Percentiles rank a stretch among this genome's conserved stretches.
Conservation (phyloP, 1,140 invertebrate genomes). For the Pygmarrhopalites habei region DNA sequence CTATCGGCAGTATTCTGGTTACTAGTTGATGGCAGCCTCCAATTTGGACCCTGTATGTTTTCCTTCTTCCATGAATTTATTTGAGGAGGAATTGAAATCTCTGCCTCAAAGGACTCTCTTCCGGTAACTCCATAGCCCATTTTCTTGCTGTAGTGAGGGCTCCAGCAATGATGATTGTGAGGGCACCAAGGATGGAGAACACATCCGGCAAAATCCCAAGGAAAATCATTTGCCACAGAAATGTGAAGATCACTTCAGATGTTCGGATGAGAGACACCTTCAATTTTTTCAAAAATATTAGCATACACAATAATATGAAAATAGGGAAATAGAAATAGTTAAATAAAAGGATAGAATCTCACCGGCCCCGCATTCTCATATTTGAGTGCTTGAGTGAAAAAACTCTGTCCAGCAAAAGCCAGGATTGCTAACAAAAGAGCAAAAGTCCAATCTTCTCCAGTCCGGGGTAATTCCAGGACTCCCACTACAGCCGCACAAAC, state of each 20-base stretch:
- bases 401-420: constrained; percentile 24
- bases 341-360: no score
- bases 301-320: constrained; percentile 25
- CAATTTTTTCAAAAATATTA: no score
- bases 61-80: not conserved
- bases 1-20: no score
- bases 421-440: constrained; percentile 12
- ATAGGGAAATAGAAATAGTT: constrained; percentile 13
- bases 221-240: constrained; percentile 20
- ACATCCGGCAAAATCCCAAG: constrained; percentile 4
- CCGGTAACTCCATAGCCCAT: not conserved
- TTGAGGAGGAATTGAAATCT: not conserved
- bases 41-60: not conserved
- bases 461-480: constrained; percentile 17
- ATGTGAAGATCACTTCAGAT: constrained; percentile 13
- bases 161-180: not conserved
- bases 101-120: not conserved
- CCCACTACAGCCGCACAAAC: not conserved
- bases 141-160: not conserved
- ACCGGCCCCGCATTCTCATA: constrained; percentile 18
- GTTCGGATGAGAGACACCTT: constrained; percentile 7
- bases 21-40: no score
- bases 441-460: constrained; percentile 5
- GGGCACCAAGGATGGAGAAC: constrained; percentile 3
- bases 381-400: constrained; percentile 14